Percentiles rank a stretch among this genome's conserved stretches.
phyloP scores from a whole-genome alignment of 2,113 vertebrate genomes.

The Zosterops hypoxanthus region DNA sequence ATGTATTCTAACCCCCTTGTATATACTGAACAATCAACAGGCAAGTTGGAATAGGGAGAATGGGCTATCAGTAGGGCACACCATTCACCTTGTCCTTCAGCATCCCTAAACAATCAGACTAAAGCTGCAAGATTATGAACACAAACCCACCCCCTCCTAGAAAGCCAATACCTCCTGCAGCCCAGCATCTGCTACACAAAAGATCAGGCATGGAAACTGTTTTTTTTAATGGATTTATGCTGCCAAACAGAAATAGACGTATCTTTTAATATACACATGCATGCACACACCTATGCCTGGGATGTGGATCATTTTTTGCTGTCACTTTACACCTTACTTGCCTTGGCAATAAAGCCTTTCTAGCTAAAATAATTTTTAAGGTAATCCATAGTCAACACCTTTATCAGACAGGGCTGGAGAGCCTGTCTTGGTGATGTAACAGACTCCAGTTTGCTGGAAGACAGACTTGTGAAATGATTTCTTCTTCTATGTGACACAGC shows the following conservation, averaged over 20 bases:
- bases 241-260: not conserved
- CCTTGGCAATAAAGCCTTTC: not conserved
- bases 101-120: not conserved
- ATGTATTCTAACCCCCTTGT: slow-evolving; percentile 27
- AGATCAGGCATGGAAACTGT: not conserved
- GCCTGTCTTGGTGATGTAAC: not conserved
- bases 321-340: not conserved
- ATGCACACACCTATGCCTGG: fast-evolving
- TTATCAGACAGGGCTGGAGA: not conserved
- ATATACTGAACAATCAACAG: not conserved
- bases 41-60: not conserved
- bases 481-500: not conserved
- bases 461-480: not conserved
- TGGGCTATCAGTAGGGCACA: not conserved
- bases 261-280: not conserved
- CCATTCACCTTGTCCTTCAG: not conserved
- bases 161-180: not conserved
- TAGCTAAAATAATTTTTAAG: not conserved
- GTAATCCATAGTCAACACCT: not conserved
- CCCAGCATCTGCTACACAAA: not conserved
- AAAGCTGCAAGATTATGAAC: not conserved
- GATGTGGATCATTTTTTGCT: not conserved
- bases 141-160: not conserved
- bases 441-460: not conserved
- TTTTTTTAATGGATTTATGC: not conserved